These are phyloP conservation scores for Xiphophorus hellerii DNA, from an alignment of 2,113 vertebrate genomes.

Conservation along the genomic window DNA sequence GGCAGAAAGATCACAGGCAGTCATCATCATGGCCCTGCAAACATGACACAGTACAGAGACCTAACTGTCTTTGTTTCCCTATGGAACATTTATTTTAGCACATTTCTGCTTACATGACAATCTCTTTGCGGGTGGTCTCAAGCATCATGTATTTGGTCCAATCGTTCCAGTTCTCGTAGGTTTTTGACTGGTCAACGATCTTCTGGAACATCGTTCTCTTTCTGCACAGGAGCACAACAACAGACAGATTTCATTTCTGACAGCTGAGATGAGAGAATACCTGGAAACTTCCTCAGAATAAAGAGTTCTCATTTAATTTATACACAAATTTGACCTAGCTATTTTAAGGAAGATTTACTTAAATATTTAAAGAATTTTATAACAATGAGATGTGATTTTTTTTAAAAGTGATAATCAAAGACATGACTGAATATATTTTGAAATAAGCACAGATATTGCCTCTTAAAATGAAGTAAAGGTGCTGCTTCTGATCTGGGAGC, in stretches of 20 bases:
- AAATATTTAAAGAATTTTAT: background rate
- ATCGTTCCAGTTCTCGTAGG: conserved; percentile 77
- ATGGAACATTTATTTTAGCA: background rate
- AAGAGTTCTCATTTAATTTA: too few species aligned
- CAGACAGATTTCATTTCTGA: background rate
- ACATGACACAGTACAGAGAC: conserved; percentile 1
- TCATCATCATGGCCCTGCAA: conserved; percentile 87
- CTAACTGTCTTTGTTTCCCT: background rate
- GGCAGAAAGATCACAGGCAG: conserved; percentile 84
- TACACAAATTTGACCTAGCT: too few species aligned
- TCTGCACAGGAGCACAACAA: conserved; percentile 46
- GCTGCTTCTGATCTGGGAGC: too few species aligned
- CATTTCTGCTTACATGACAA: conserved; percentile 77
- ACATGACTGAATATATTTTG: too few species aligned
- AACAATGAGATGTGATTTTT: background rate
- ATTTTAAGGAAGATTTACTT: background rate
- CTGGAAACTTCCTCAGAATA: too few species aligned
- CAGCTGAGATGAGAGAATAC: background rate
- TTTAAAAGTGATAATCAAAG: too few species aligned
- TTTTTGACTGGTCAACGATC: conserved; percentile 85
- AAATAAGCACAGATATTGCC: too few species aligned
- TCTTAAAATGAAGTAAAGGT: too few species aligned
- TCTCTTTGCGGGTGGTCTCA: conserved; percentile 84
- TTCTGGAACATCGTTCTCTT: conserved; percentile 87
- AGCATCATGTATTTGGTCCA: conserved; percentile 86